Percentiles rank a stretch among this genome's conserved stretches.
These are phyloP conservation scores for Turritopsis rubra DNA, from an alignment of 30 jellyfish, hydroid and myxozoan species.

Conservation along the genomic window DNA sequence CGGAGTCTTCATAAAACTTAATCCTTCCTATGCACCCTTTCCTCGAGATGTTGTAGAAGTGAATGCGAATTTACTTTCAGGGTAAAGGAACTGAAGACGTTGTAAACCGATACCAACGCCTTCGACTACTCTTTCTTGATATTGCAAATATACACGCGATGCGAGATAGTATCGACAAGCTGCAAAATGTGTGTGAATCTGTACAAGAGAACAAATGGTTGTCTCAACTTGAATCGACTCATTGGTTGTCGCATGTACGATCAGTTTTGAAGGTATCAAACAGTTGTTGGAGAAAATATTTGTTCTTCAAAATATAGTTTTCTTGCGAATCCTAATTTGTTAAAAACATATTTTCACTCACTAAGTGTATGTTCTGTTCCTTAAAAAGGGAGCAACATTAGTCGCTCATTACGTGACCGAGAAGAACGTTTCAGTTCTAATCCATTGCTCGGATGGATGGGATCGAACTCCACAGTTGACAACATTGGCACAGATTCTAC, in stretches of 20 bases:
- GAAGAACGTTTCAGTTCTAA: conserved; percentile 63
- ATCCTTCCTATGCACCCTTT: not conserved
- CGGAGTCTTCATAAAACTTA: not conserved
- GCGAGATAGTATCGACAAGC: conserved; percentile 87
- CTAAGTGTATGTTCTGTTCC: too few relatives aligned
- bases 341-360: too few relatives aligned
- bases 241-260: conserved; percentile 82
- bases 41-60: not conserved
- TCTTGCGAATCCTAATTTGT: not conserved
- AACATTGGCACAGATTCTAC: conserved; percentile 74
- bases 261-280: conserved; percentile 77
- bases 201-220: conserved; percentile 79
- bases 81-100: conserved; percentile 93
- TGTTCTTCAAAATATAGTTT: not conserved
- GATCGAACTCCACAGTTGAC: conserved; percentile 93
- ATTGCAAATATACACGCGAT: conserved; percentile 89
- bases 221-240: conserved; percentile 89
- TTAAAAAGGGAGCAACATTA: conserved; percentile 90
- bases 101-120: conserved; percentile 62
- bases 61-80: conserved; percentile 18
- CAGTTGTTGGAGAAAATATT: not conserved
- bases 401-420: conserved; percentile 83
- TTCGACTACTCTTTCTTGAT: conserved; percentile 63
- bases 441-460: conserved; percentile 96
- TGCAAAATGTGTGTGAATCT: conserved; percentile 69